Conservation (phyloP, 2,113 vertebrate genomes). For the Rhombomys opimus region DNA sequence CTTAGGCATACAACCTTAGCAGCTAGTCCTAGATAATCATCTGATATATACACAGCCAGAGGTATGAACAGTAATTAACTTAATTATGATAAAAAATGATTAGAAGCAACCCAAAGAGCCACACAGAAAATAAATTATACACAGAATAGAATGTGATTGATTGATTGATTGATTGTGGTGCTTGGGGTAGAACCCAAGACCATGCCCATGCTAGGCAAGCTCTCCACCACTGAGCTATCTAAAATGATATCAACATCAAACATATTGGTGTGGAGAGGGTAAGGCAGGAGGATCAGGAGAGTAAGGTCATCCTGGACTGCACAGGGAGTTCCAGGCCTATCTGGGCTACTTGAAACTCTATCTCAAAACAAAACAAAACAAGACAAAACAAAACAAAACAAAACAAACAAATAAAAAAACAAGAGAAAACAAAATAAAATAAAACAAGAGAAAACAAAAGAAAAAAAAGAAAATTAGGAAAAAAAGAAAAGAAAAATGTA, state of each 20-base stretch:
- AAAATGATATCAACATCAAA: background rate
- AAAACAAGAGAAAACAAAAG: background rate
- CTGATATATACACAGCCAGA: background rate
- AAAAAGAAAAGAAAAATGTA: background rate
- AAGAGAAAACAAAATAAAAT: background rate
- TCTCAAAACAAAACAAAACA: background rate
- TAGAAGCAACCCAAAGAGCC: background rate
- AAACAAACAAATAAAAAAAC: background rate
- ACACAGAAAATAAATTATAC: background rate
- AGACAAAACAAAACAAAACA: too few species aligned
- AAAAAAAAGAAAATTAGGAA: background rate
- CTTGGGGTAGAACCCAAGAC: background rate
- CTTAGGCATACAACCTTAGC: conserved; percentile 4
- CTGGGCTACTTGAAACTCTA: background rate
- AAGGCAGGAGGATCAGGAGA: background rate
- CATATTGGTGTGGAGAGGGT: background rate
- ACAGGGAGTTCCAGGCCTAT: background rate
- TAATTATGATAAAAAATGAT: background rate
- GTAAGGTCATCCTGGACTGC: background rate
- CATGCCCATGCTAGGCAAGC: background rate
- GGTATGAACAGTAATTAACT: background rate
- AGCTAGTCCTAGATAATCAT: background rate
- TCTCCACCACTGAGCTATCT: background rate
- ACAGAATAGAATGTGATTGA: background rate
- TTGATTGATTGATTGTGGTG: background rate